phyloP scores from a whole-genome alignment of 2,113 vertebrate genomes.

The Eretmodus cyanostictus region DNA sequence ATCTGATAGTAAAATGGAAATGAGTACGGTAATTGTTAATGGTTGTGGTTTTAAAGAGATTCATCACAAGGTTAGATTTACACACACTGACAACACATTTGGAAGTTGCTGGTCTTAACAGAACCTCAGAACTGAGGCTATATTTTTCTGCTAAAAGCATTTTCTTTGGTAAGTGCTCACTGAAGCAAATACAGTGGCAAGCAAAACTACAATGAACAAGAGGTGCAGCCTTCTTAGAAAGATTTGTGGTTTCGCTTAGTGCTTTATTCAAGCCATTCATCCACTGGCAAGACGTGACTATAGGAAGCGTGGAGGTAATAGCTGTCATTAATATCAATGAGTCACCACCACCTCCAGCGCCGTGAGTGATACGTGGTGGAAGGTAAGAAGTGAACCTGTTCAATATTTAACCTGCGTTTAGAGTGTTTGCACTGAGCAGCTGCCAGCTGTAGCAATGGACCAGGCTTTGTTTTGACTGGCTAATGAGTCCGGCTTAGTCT shows the following conservation, averaged over 20 bases:
- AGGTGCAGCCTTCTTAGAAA: not conserved
- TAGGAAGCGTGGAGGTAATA: conserved; percentile 21
- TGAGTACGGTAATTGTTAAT: not conserved
- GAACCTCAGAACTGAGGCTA: not conserved
- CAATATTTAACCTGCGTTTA: conserved; percentile 62
- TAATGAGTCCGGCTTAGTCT: conserved; percentile 6
- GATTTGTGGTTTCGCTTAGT: conserved; percentile 7
- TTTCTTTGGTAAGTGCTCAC: not conserved
- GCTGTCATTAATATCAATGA: conserved; percentile 55
- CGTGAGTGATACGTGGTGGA: conserved; percentile 13
- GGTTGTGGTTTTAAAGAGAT: not conserved
- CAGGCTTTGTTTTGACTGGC: conserved; percentile 39
- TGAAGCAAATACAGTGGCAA: not conserved
- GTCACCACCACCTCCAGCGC: conserved; percentile 28
- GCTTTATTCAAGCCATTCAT: conserved; percentile 31
- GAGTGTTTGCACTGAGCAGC: conserved; percentile 39
- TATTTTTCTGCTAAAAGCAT: not conserved
- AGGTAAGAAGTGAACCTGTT: conserved; percentile 17
- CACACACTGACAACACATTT: not conserved
- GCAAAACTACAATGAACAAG: not conserved
- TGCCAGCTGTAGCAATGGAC: conserved; percentile 7
- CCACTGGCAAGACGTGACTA: not conserved
- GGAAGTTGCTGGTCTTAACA: not conserved
- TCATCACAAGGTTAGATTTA: not conserved
- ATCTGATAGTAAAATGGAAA: not conserved